These are phyloP conservation scores for Theocolax elegans DNA, from an alignment of 1,140 invertebrate genomes.

Conservation along the genomic window DNA sequence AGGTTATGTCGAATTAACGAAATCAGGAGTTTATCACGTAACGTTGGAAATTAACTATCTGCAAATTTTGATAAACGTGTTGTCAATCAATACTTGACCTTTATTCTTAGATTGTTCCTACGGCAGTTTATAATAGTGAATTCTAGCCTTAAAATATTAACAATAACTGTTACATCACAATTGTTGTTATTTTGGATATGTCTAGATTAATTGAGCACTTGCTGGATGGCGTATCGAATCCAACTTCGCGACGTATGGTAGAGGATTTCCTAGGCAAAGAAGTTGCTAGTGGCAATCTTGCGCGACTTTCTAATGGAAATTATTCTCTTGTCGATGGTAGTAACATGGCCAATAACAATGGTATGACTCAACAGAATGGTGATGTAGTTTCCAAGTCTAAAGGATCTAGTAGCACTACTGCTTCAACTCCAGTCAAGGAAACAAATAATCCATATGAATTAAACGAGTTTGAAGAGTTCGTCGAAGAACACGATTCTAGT, in stretches of 20 bases:
- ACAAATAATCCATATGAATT: slow-evolving; percentile 55
- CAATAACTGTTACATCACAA: no score
- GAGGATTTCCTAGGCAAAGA: slow-evolving; percentile 76
- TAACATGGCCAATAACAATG: neutral
- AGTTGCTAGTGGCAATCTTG: slow-evolving; percentile 73
- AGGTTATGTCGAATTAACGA: no score
- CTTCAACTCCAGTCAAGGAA: slow-evolving; percentile 12
- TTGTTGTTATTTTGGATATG: neutral
- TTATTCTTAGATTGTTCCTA: no score
- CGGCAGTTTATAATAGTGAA: no score
- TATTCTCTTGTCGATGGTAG: slow-evolving; percentile 69
- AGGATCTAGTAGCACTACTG: slow-evolving; percentile 32
- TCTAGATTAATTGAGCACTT: slow-evolving; percentile 73
- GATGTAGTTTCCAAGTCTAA: neutral
- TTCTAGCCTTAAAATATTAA: no score
- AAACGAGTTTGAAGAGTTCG: slow-evolving; percentile 52
- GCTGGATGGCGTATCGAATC: slow-evolving; percentile 71
- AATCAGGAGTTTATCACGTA: no score
- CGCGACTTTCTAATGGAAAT: slow-evolving; percentile 76
- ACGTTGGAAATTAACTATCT: no score
- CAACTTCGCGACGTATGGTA: slow-evolving; percentile 74
- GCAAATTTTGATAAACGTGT: no score
- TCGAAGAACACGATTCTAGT: slow-evolving; percentile 51
- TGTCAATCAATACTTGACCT: no score
- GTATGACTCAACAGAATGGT: neutral